phyloP scores from a whole-genome alignment of 2,888 invertebrate species.

The Parthenolecanium corni region DNA sequence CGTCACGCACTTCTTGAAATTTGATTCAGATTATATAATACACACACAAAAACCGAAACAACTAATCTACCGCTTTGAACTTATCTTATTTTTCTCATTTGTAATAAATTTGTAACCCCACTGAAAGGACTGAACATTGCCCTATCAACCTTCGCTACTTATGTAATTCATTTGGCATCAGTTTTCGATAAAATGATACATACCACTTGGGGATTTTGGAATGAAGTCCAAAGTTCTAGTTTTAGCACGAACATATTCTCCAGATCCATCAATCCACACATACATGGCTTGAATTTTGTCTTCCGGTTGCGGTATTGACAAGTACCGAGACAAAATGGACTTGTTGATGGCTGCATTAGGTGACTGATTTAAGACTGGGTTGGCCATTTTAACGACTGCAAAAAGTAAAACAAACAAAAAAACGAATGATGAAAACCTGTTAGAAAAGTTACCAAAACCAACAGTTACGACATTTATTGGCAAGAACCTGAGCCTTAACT shows the following conservation, averaged over 20 bases:
- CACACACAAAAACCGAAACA: too few relatives aligned
- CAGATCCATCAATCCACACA: conserved; percentile 90
- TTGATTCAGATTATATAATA: too few relatives aligned
- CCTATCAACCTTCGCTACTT: too few relatives aligned
- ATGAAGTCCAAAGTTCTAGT: conserved; percentile 74
- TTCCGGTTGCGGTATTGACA: conserved; percentile 64
- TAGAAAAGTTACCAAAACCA: neutral
- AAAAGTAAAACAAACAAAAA: neutral
- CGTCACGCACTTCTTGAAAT: too few relatives aligned
- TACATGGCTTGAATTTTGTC: conserved; percentile 75
- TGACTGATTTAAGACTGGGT: conserved; percentile 52
- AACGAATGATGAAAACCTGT: neutral
- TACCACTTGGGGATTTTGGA: conserved; percentile 63
- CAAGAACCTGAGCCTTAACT: neutral
- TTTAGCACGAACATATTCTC: conserved; percentile 65
- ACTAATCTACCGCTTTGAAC: too few relatives aligned
- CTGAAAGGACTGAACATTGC: too few relatives aligned
- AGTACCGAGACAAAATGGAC: conserved; percentile 56
- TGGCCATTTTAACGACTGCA: conserved; percentile 10
- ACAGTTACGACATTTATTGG: too few relatives aligned
- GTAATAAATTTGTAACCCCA: too few relatives aligned
- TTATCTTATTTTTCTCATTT: too few relatives aligned
- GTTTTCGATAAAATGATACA: neutral
- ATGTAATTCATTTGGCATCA: neutral
- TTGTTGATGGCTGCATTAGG: conserved; percentile 75